Evolutionary conservation across 2,113 vertebrate species (phyloP), one percentile per base, ranked within the genome.

Genomic region (Austrofundulus limnaeus): DNA sequence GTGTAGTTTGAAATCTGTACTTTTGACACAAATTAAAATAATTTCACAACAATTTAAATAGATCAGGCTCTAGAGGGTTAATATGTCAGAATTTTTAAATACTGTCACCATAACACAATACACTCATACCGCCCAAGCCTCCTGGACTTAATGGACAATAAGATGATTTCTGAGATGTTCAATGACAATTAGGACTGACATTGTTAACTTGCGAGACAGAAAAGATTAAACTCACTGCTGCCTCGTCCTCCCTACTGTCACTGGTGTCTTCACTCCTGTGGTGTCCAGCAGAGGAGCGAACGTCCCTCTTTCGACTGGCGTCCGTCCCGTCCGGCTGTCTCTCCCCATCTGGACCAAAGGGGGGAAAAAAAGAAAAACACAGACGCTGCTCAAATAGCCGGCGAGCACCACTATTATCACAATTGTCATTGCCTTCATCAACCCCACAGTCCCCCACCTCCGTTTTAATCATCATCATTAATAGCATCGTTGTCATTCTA

Each of bases 171-270:
- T 9, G 31, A 34, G 9, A 34, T 34, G 31, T 34, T 10, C 1
- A 9, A 34, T 34, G 12, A 43, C n/a, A 43, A 17, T 5, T 43
- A 39, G 58, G 49, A 23, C n/a, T 62, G 47, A 58, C 50, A 67
- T 20, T 45, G 15, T 21, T 34, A 19, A 49, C 19, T 12, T 21
- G 31, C 46, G 34, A 49, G 50, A 63, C 28, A 62, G 50, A 51
- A 61, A 54, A 58, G 12, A 50, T n/a, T 17, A 38, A 20, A 62
- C 65, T 96, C 84, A 96, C 94, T 85, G 37, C 83, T 1, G 75
- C 91, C 51, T 96, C 95, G 3, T 99, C 96, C 91, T 98, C 97
- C 0, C 0, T 91, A 76, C 96, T 98, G 91, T 98, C 95, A 0
- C 96, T 96, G 75, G 93, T 93, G 54, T 98, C 96, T 68, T 96